These are phyloP conservation scores for Rafetus swinhoei DNA, from an alignment of 2,113 vertebrate genomes.

Conservation along the genomic window DNA sequence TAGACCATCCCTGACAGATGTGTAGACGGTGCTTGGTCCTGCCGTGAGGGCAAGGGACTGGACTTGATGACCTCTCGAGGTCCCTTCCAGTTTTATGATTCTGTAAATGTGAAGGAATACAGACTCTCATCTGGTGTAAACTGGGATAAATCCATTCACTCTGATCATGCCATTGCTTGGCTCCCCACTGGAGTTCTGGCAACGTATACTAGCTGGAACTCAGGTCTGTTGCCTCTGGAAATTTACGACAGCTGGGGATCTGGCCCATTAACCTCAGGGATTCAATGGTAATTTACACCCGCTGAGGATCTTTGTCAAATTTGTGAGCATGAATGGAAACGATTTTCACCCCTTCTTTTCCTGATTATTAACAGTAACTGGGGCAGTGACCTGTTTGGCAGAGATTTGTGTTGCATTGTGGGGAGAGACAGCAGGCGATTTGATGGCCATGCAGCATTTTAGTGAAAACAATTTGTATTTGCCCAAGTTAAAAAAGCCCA, in stretches of 20 bases:
- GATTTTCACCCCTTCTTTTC: not conserved
- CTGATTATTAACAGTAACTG: not conserved
- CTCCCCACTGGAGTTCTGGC: not conserved
- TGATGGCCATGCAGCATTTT: not conserved
- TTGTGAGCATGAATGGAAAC: slow-evolving; percentile 4
- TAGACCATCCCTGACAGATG: too few species aligned
- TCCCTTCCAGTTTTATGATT: too few species aligned
- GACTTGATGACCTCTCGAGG: too few species aligned
- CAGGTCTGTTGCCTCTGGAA: not conserved
- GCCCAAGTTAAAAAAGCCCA: not conserved
- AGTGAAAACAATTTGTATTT: not conserved
- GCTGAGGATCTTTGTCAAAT: not conserved
- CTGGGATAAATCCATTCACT: not conserved
- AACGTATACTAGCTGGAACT: not conserved
- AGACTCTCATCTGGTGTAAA: not conserved
- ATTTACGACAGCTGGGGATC: not conserved
- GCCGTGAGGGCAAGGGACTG: too few species aligned
- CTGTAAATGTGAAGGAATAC: not conserved
- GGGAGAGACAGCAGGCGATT: not conserved
- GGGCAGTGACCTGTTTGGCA: not conserved
- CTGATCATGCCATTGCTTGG: not conserved
- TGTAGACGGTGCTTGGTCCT: too few species aligned
- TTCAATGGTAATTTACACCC: not conserved
- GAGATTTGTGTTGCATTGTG: not conserved
- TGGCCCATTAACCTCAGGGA: not conserved